These are phyloP conservation scores for Arctocebus calabarensis DNA, from an alignment of 2,797 vertebrate genomes.

Conservation along the genomic window DNA sequence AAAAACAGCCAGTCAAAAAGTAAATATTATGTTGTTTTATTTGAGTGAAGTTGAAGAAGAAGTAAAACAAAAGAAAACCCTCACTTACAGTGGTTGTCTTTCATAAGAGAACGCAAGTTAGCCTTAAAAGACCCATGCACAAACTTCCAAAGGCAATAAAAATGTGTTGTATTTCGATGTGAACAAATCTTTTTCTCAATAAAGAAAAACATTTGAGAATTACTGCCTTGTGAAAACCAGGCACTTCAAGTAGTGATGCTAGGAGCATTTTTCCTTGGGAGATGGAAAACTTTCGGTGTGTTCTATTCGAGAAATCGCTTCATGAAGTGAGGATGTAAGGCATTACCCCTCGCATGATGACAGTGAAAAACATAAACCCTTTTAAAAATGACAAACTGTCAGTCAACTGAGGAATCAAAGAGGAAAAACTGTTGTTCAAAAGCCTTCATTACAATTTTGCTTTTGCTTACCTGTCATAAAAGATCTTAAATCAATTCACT, in stretches of 20 bases:
- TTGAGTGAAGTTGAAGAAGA: background rate
- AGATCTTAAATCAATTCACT: conserved; percentile 77
- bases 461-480: conserved; percentile 71
- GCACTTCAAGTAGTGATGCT: conserved; percentile 27
- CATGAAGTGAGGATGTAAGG: background rate
- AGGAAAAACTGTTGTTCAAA: conserved; percentile 64
- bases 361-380: conserved; percentile 63
- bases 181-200: conserved; percentile 43
- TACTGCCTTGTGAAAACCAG: background rate
- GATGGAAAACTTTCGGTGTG: background rate
- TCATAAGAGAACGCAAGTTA: background rate
- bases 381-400: conserved; percentile 71
- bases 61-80: background rate
- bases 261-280: conserved; percentile 33
- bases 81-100: background rate
- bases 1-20: background rate
- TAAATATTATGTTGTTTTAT: background rate
- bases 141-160: conserved; percentile 11
- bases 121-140: background rate
- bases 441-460: conserved; percentile 76
- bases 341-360: background rate
- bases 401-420: conserved; percentile 56
- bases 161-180: background rate
- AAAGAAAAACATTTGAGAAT: background rate
- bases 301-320: conserved; percentile 45